Base-by-base conservation (phyloP, 2,113 vertebrate genomes). In the Centrocercus urophasianus region DNA sequence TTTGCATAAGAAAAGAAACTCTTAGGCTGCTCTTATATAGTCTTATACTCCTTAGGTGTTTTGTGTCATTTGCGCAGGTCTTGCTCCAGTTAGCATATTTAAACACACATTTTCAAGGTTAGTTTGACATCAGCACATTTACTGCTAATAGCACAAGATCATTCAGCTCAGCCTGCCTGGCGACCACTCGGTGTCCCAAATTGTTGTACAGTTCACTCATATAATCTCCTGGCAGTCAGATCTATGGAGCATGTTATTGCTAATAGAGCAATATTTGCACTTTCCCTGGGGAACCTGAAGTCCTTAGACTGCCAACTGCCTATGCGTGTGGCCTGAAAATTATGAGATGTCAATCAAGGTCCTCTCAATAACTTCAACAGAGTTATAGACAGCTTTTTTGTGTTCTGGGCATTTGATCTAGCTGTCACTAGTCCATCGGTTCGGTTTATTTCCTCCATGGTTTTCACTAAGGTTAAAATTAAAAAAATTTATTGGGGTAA, bases 91-190 rank as follows among this genome's bases (percentile, higher is more conserved):
- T 83, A 89, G 74, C 6, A 2, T 63, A 16, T 76, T 88, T 87
- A 95, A 96, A 89, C 34, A 77, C 38, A 3, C 6, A 1, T 85
- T 96, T 95, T 71, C 87, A 88, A 93, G 87, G 69, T 64, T 86
- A 74, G 91, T 77, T 89, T 96, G 75, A 83, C 82, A 74, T 86
- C 32, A 93, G 34, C 0, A 0, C 5, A 0, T 66, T 91, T 86
- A n/a, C 42, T 83, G 60, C 75, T 94, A 54, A 61, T 21, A 47
- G 89, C 30, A 34, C 8, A 11, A 0, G 0, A 20, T 1, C 40
- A 0, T 74, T 83, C 45, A 54, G 78, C 6, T 25, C 54, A 77
- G 54, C 52, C 22, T 32, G 56, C 30, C 73, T 47, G 19, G 6
- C 42, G 27, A 47, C 38, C 0, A 1, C 45, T 34, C 1, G 0